Conservation (phyloP, 2,888 invertebrate genomes). For the Microplitis manilae region DNA sequence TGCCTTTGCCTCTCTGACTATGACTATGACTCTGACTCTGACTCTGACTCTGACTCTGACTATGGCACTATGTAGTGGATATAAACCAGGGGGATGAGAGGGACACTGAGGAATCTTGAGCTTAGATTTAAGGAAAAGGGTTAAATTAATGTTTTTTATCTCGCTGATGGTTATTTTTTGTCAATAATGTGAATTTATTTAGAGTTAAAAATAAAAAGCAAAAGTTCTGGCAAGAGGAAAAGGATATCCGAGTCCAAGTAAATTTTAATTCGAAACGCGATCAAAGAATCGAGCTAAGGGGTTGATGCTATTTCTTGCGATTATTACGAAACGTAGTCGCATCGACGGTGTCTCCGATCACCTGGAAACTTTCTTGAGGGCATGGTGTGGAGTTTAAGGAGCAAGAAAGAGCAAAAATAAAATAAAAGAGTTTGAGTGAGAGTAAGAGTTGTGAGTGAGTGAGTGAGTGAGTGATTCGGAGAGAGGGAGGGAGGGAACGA, state of each 20-base stretch:
- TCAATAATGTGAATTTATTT: slow-evolving; percentile 13
- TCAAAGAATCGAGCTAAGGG: slow-evolving; percentile 39
- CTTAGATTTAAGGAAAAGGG: too few relatives aligned
- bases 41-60: too few relatives aligned
- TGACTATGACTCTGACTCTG: too few relatives aligned
- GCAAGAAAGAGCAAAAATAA: background rate
- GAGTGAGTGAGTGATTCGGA: background rate
- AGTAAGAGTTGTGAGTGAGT: slow-evolving; percentile 11
- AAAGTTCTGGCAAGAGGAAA: slow-evolving; percentile 21
- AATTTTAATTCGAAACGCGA: slow-evolving; percentile 34
- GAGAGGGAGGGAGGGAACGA: slow-evolving; percentile 10
- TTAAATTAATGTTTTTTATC: too few relatives aligned
- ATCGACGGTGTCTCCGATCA: slow-evolving; percentile 39
- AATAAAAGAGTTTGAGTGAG: background rate
- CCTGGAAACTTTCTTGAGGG: slow-evolving; percentile 37
- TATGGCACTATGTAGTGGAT: too few relatives aligned
- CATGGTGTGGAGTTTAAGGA: slow-evolving; percentile 1
- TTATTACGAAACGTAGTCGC: slow-evolving; percentile 30
- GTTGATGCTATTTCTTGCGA: slow-evolving; percentile 36
- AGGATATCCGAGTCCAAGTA: slow-evolving; percentile 21
- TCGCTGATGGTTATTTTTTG: too few relatives aligned
- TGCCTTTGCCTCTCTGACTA: background rate
- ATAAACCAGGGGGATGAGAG: too few relatives aligned
- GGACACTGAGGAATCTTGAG: too few relatives aligned
- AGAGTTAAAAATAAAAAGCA: background rate